These are phyloP conservation scores for Lasiommata megera DNA, from an alignment of 2,888 invertebrate species.

Conservation along the genomic window DNA sequence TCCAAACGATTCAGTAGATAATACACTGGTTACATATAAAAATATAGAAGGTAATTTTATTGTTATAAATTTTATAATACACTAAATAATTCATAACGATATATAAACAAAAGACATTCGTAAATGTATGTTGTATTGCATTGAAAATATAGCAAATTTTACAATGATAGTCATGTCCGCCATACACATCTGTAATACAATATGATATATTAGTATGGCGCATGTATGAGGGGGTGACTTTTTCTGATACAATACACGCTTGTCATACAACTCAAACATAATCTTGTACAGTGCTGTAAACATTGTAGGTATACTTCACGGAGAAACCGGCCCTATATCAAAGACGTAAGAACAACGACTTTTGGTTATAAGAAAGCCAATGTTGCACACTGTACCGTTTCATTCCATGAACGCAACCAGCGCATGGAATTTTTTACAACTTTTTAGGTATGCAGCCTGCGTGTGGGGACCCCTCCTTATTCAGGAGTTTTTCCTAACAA, in stretches of 20 bases:
- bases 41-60: too few species aligned
- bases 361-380: constrained; percentile 23
- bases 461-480: constrained; percentile 49
- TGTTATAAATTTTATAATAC: too few species aligned
- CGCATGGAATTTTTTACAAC: constrained; percentile 58
- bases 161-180: constrained; percentile 23
- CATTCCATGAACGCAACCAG: constrained; percentile 34
- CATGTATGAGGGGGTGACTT: constrained; percentile 13
- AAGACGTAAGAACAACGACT: constrained; percentile 12
- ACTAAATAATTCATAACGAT: too few species aligned
- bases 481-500: constrained; percentile 50
- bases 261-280: constrained; percentile 31
- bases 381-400: constrained; percentile 40
- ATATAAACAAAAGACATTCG: too few species aligned
- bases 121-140: neutral
- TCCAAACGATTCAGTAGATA: too few species aligned
- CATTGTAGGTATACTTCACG: constrained; percentile 7
- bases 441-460: constrained; percentile 62
- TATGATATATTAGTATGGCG: constrained; percentile 24
- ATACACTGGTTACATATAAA: too few species aligned
- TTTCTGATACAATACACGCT: constrained; percentile 26
- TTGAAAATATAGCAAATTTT: constrained; percentile 3
- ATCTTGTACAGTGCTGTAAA: constrained; percentile 16
- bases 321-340: constrained; percentile 23
- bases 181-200: constrained; percentile 18